phyloP scores from a whole-genome alignment of 2,113 vertebrate species.

The Neolamprologus kungweensis region DNA sequence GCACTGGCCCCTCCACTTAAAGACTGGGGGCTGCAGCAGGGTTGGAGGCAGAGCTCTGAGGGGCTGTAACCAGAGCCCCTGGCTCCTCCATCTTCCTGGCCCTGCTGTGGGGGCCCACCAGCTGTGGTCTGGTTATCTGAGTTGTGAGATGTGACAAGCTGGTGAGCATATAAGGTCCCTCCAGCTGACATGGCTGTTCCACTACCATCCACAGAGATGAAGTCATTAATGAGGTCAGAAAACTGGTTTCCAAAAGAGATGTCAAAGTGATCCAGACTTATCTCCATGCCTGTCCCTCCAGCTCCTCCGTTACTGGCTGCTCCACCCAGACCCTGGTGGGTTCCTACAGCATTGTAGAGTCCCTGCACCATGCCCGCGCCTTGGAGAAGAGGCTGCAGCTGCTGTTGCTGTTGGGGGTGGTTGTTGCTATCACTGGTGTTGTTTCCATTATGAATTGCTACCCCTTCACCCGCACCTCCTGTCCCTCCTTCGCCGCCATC shows the following conservation, averaged over 20 bases:
- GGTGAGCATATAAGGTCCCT: constrained; percentile 84
- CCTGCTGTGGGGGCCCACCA: constrained; percentile 53
- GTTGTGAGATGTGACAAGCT: constrained; percentile 80
- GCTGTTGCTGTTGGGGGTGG: constrained; percentile 64
- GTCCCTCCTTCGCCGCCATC: constrained; percentile 44
- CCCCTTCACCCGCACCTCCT: constrained; percentile 40
- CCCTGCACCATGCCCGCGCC: constrained; percentile 86
- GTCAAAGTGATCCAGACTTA: constrained; percentile 98
- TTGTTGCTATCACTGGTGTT: constrained; percentile 60
- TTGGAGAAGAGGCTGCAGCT: constrained; percentile 86
- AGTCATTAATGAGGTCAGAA: constrained; percentile 98
- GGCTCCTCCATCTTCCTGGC: constrained; percentile 77
- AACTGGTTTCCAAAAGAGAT: constrained; percentile 99
- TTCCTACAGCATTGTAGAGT: constrained; percentile 81
- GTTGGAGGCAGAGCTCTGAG: constrained; percentile 88
- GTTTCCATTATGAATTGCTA: constrained; percentile 72
- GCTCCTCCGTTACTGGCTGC: constrained; percentile 62
- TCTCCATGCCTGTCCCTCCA: constrained; percentile 86
- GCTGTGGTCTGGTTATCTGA: constrained; percentile 72
- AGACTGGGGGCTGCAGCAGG: constrained; percentile 96
- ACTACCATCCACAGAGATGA: constrained; percentile 93
- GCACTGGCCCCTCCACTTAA: constrained; percentile 56
- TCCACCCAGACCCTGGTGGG: constrained; percentile 77
- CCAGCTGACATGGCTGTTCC: constrained; percentile 71
- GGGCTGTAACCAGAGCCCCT: constrained; percentile 81